These are phyloP conservation scores for Ammospiza caudacuta DNA, from an alignment of 2,113 vertebrate genomes.

Conservation along the genomic window DNA sequence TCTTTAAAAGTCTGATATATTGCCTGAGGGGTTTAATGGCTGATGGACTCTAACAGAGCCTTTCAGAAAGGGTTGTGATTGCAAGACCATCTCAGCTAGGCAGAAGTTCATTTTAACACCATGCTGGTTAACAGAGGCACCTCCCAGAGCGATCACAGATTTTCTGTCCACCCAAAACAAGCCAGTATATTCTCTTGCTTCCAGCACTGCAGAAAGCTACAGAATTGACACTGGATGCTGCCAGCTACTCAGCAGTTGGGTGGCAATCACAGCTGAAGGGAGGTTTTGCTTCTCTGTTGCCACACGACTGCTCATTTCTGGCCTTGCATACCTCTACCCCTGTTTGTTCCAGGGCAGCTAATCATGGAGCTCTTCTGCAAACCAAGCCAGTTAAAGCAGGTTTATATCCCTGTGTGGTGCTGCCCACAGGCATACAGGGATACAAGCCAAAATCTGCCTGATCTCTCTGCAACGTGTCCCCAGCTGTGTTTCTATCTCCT, in stretches of 20 bases:
- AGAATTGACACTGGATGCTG: background rate
- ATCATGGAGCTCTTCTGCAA: background rate
- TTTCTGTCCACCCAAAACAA: background rate
- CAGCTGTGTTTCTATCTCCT: background rate
- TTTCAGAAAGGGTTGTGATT: background rate
- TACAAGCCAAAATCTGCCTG: background rate
- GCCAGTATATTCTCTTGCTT: background rate
- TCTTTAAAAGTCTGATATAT: background rate
- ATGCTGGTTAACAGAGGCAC: background rate
- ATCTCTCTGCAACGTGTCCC: accelerated
- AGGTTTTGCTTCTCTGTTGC: background rate
- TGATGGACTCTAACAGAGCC: background rate
- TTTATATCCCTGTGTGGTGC: background rate
- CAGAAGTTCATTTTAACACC: background rate
- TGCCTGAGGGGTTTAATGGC: background rate
- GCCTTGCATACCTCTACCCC: background rate
- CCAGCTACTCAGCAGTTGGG: background rate
- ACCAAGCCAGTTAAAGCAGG: background rate
- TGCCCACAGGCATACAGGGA: background rate
- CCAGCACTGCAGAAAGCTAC: background rate
- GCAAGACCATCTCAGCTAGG: background rate
- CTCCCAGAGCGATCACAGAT: background rate
- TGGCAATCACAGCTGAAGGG: background rate
- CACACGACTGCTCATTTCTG: background rate
- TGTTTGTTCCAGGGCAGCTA: background rate